These are phyloP conservation scores for Pterocles burchelli DNA, from an alignment of 2,113 vertebrate genomes.

Conservation along the genomic window DNA sequence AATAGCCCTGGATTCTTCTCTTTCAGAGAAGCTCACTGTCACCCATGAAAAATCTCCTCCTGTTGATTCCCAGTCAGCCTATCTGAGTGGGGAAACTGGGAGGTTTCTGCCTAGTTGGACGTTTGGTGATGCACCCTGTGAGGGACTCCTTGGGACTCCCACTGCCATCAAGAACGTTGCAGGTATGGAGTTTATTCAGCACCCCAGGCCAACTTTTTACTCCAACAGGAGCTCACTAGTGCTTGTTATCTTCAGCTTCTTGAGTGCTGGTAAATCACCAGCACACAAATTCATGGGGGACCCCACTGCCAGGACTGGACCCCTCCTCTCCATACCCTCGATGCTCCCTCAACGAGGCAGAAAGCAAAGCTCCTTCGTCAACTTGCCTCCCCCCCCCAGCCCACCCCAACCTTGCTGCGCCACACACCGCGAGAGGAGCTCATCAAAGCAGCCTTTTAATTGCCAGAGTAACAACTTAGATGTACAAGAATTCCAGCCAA, in stretches of 20 bases:
- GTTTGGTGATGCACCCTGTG: not conserved
- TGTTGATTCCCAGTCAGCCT: not conserved
- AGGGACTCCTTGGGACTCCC: not conserved
- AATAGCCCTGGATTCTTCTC: not conserved
- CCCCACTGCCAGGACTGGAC: not conserved
- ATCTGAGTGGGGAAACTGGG: not conserved
- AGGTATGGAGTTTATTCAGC: not conserved
- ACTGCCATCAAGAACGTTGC: not conserved
- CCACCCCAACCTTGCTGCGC: not conserved
- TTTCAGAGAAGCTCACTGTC: not conserved
- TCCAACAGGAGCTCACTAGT: not conserved
- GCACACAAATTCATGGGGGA: accelerated
- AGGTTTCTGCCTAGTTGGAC: not conserved
- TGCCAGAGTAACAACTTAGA: not conserved
- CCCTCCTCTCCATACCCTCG: not conserved
- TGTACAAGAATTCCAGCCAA: not conserved
- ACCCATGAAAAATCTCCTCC: not conserved
- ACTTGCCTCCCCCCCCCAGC: not conserved
- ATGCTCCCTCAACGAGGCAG: not conserved
- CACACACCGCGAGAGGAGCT: not conserved
- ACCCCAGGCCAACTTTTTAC: not conserved
- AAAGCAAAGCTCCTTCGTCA: not conserved
- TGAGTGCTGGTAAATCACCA: not conserved
- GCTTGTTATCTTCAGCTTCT: not conserved
- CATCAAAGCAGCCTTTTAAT: conserved; percentile 44